Evolutionary conservation across 92 coral and sea anemone genomes (phyloP).

Genomic region (Isaurus tuberculatus): DNA sequence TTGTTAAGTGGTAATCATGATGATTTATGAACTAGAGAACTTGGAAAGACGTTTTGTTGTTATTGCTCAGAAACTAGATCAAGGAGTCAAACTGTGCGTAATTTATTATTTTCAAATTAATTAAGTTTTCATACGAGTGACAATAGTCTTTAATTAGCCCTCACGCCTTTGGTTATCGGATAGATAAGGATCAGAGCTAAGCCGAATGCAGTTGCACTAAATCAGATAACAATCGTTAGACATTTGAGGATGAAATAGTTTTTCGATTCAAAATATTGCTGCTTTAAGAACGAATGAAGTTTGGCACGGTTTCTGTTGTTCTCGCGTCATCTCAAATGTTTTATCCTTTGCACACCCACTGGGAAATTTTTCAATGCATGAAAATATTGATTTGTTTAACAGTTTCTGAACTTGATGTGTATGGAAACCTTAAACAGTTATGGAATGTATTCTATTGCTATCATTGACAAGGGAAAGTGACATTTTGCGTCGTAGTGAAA

Average conservation of each 20-base stretch:
- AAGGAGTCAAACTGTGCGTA: constrained; percentile 42
- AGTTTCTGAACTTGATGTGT: neutral
- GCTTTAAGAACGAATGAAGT: neutral
- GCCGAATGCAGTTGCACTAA: constrained; percentile 20
- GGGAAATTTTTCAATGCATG: constrained; percentile 27
- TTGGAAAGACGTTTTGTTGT: constrained; percentile 29
- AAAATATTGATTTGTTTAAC: constrained; percentile 43
- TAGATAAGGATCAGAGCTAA: neutral
- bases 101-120: constrained; percentile 51
- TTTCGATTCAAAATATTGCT: neutral
- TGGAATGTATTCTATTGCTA: neutral
- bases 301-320: neutral
- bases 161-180: constrained; percentile 31
- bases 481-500: neutral
- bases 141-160: constrained; percentile 40
- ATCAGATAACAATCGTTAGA: constrained; percentile 32
- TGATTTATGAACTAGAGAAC: constrained; percentile 36
- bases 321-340: neutral
- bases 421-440: neutral
- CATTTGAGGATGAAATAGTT: constrained; percentile 1
- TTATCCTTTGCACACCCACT: constrained; percentile 18
- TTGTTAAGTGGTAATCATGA: constrained; percentile 23
- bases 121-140: constrained; percentile 43
- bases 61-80: constrained; percentile 17
- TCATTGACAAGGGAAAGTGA: neutral